Conservation (phyloP, 2,113 vertebrate genomes). For the Edolisoma coerulescens region DNA sequence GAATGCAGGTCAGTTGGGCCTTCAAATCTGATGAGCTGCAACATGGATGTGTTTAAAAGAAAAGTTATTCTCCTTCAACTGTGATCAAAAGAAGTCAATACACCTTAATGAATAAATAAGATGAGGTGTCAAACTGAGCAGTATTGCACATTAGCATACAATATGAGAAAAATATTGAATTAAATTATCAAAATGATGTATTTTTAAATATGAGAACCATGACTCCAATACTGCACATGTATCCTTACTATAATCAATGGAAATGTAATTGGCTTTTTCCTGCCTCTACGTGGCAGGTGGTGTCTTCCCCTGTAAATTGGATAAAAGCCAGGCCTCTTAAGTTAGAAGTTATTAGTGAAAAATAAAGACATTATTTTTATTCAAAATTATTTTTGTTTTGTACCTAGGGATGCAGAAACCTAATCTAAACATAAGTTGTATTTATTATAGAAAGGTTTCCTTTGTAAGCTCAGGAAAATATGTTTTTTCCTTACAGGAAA, state of each 20-base stretch:
- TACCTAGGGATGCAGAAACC: background rate
- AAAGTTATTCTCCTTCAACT: background rate
- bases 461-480: background rate
- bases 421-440: background rate
- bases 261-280: background rate
- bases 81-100: background rate
- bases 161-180: background rate
- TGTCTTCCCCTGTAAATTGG: background rate
- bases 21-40: conserved; percentile 6
- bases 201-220: background rate
- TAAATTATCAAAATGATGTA: background rate
- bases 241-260: background rate
- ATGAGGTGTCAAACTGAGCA: background rate
- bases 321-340: background rate
- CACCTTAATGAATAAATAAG: background rate
- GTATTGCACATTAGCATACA: background rate
- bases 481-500: background rate
- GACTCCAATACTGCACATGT: background rate
- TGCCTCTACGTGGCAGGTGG: background rate
- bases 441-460: background rate
- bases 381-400: background rate
- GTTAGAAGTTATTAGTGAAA: background rate
- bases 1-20: background rate
- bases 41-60: background rate
- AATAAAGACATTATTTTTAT: background rate